Evolutionary conservation across 2,113 vertebrate genomes (phyloP), one percentile per base, ranked within the genome.

Genomic region (Macaca mulatta): DNA sequence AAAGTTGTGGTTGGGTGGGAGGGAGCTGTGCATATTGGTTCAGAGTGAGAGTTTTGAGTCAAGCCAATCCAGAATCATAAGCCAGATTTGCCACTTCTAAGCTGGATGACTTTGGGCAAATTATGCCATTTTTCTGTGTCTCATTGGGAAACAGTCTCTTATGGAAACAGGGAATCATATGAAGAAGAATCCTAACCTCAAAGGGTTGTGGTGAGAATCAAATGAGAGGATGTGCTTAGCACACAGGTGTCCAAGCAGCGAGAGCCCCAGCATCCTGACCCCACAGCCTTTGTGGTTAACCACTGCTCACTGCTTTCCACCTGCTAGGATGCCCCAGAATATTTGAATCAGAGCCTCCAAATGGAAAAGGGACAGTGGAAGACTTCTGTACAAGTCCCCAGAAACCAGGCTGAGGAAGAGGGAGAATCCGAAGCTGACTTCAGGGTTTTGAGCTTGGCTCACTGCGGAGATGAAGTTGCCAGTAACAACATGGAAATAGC

Each of bases 371-470:
- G 55, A 32, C 35, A 16, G 25, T 5, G 10, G 61, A 14, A 8
- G 23, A 16, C 79, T 79, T 50, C 22, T 67, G 22, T 57, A 9
- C 27, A 43, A 32, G 45, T 55, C 45, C 52, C 69, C 32, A 40
- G 85, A 91, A 83, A 10, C n/a, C 74, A 59, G 64, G 25, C 30
- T 17, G 59, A 89, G 78, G 45, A 50, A 4, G 48, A 67, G 8
- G 27, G 30, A 79, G 72, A 30, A 69, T 59, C 16, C 35, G 30
- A 48, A 52, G 86, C 79, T 80, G 79, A 74, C 86, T 89, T 67
- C 20, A 48, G 89, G 52, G 20, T 50, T 91, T 77, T 43, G 57
- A 78, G 27, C 70, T 95, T 95, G 89, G 92, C 89, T 94, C 38
- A 0, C 48, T 45, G 5, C 2, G 2, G 61, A 8, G 48, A 40